Base-by-base conservation (phyloP, 2,888 invertebrate species). In the Torymus tubicola region DNA sequence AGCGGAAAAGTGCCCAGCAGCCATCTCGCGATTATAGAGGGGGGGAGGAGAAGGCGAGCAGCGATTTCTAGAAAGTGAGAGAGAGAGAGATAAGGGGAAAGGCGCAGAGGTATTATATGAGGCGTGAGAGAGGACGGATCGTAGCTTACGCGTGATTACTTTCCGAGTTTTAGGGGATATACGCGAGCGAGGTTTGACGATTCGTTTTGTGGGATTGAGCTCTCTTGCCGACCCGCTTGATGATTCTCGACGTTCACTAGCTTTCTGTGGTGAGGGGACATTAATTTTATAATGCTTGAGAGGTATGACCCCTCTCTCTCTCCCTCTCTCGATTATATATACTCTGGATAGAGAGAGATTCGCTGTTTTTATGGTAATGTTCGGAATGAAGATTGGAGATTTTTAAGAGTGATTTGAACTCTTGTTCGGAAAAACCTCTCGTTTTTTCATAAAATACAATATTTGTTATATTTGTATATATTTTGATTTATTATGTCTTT, bases 91-190 rank as follows among this genome's bases (percentile, higher is more conserved):
- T n/a, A n/a, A 8, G 31, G 68, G 68, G 53, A 16, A 13, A 24
- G 24, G n/a, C 3, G 61, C 52, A 11, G 61, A 61, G 61, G 61
- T 78, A 31, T 60, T 64, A 72, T 72, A 72, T 11, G 65, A 24
- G 52, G 24, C 57, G 12, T 24, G 21, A 68, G 12, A 16, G 21
- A 68, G 68, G 24, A 16, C 10, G 61, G 21, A 42, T 42, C 31
- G 53, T 10, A 21, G 13, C 52, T 68, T 53, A 21, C 21, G 60
- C 58, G 53, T 52, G 57, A 18, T 77, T 77, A 42, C 55, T 31
- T 73, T 55, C 13, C 24, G 50, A 65, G 16, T 65, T 16, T 50
- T 16, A 42, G 16, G 18, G 18, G 16, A 10, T 58, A 58, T 5
- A 2, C 18, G 12, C 58, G 16, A 10, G 58, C 58, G n/a, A 18